Conservation (phyloP, 2,797 vertebrate genomes). For the Paramormyrops hopkinsi region DNA sequence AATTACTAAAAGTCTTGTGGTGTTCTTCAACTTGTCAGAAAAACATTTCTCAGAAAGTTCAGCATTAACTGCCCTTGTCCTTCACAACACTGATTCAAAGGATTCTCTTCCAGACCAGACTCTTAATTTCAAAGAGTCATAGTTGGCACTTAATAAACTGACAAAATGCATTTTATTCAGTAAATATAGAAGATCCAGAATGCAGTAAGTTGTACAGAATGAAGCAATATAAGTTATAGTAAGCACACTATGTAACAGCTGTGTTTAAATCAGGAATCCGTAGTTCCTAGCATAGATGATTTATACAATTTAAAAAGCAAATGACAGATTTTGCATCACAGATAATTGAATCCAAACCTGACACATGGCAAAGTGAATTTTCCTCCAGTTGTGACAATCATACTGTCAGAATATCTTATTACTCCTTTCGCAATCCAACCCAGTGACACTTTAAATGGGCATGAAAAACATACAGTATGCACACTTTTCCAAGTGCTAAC, state of each 20-base stretch:
- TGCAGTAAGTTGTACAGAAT: not conserved
- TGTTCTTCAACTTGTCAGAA: not conserved
- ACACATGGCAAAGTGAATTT: not conserved
- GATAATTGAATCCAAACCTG: not conserved
- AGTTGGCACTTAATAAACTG: not conserved
- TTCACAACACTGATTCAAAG: not conserved
- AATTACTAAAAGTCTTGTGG: not conserved
- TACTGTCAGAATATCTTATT: not conserved
- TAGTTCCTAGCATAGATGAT: not conserved
- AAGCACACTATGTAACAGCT: not conserved
- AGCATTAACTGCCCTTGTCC: not conserved
- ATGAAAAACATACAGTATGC: not conserved
- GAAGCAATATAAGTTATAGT: not conserved
- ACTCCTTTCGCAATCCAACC: not conserved
- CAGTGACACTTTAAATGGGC: not conserved
- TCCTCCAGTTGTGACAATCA: not conserved
- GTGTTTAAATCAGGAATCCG: not conserved
- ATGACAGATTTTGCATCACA: not conserved
- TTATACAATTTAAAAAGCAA: not conserved
- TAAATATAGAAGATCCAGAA: not conserved
- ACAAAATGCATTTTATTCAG: not conserved
- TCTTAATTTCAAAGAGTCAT: not conserved
- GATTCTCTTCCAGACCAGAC: not conserved
- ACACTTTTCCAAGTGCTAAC: not conserved
- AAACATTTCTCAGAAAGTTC: not conserved